Base-by-base conservation (phyloP, 2,113 vertebrate species). In the Pluvianellus socialis region DNA sequence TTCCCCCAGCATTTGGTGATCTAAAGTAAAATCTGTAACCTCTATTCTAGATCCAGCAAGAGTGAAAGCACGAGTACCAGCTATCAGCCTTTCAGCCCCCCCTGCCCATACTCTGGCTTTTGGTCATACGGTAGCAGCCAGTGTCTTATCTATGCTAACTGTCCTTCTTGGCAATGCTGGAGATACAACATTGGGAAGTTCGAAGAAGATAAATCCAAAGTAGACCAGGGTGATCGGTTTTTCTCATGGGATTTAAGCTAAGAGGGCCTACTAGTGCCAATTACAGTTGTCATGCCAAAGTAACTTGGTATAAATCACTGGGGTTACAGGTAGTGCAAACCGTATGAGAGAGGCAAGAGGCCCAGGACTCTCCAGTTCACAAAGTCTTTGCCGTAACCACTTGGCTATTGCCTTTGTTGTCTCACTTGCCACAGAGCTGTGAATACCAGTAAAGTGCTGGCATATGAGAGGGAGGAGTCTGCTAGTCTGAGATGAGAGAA, bases 141-240 rank as follows among this genome's bases (percentile, higher is more conserved):
- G 14, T n/a, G 59, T 49, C 38, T 80, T 20, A 47, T 23, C 27
- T 58, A 33, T 0, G 0, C 24, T 81, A 14, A 32, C 20, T 30
- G 88, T 90, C 35, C 42, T 82, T 82, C 74, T 84, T 85, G 47
- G 62, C 8, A 77, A 6, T 59, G 32, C 38, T 95, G 65, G 26
- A 90, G 56, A 32, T 67, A 15, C 0, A 50, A 70, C 3, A 2
- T 24, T 55, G 24, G 63, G 24, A 71, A 74, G 17, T 44, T 23
- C 65, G 47, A 82, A 50, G 65, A 59, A 74, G 38, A 81, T 67
- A 79, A 85, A 92, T 72, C 4, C 15, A 33, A 66, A 63, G 45
- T 5, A 87, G 65, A 32, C 11, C 42, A 71, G 45, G 4, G 2
- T 50, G 71, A 65, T 52, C 2, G 52, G 33, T 38, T 73, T 80